Base-by-base conservation (phyloP, 2,888 invertebrate species). In the Macrostomum cliftonense region DNA sequence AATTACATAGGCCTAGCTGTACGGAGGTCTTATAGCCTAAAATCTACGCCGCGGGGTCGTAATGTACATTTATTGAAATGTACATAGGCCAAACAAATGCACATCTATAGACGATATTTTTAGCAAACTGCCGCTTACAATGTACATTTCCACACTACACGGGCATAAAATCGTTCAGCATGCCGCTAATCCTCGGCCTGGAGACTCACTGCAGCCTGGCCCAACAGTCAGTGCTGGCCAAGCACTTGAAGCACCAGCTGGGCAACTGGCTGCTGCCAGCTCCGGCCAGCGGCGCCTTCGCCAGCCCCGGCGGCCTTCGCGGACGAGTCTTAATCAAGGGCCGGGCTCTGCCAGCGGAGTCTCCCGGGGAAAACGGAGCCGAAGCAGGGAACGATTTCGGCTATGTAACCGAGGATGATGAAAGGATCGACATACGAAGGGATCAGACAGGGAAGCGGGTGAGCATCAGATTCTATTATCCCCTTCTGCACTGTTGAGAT, bases 111-210 rank as follows among this genome's bases (percentile, higher is more conserved):
- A n/a, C n/a, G n/a, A n/a, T n/a, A n/a, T n/a, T n/a, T n/a, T n/a
- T n/a, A n/a, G n/a, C n/a, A n/a, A n/a, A n/a, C n/a, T n/a, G n/a
- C n/a, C n/a, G n/a, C n/a, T n/a, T n/a, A n/a, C n/a, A n/a, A n/a
- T n/a, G n/a, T n/a, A n/a, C n/a, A 43, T 20, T 43, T 9, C 28
- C 28, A 28, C 2, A 17, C 19, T 7, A 28, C 28, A n/a, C n/a
- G n/a, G n/a, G n/a, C n/a, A n/a, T 28, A 7, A 28, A 19, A 40
- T 9, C 12, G 4, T 61, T 16, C 55, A 73, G 74, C 46, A 75
- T 72, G 59, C 75, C 75, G 43, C 62, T 75, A 53, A 69, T 75
- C 54, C 55, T 75, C 43, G 72, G 71, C 43, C 59, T 75, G 46
- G 72, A 74, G 53, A 71, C 72, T 56, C 75, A 74, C 57, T 73